These are phyloP conservation scores for Hesperophylax magnus DNA, from an alignment of 1,140 invertebrate species.

Conservation along the genomic window DNA sequence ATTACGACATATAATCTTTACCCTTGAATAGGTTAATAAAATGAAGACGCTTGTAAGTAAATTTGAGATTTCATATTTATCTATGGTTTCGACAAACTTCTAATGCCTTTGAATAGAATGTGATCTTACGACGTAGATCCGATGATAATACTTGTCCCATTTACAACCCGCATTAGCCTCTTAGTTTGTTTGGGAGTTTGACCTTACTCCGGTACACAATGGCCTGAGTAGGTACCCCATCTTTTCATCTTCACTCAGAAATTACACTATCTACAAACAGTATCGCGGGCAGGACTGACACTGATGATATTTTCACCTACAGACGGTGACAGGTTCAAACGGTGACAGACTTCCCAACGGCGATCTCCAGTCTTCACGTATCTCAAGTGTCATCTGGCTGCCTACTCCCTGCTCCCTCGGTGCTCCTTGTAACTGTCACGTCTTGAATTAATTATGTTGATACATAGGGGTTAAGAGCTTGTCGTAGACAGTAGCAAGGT, in stretches of 20 bases:
- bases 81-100: neutral
- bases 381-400: conserved; percentile 40
- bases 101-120: neutral
- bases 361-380: conserved; percentile 26
- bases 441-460: conserved; percentile 38
- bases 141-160: neutral
- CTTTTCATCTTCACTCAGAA: neutral
- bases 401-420: neutral
- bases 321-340: neutral
- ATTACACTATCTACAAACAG: neutral
- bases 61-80: neutral
- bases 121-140: neutral
- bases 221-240: neutral
- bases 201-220: neutral
- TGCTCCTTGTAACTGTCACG: conserved; percentile 31
- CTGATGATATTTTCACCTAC: neutral
- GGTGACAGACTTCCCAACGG: conserved; percentile 17
- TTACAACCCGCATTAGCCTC: conserved; percentile 13
- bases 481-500: neutral
- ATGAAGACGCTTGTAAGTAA: neutral
- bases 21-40: neutral
- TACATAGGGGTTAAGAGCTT: neutral
- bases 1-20: too few species aligned
- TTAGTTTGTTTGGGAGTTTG: conserved; percentile 25
- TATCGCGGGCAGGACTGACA: neutral